Base-by-base conservation (phyloP, 2,888 invertebrate species). In the Caenorhabditis sp. region DNA sequence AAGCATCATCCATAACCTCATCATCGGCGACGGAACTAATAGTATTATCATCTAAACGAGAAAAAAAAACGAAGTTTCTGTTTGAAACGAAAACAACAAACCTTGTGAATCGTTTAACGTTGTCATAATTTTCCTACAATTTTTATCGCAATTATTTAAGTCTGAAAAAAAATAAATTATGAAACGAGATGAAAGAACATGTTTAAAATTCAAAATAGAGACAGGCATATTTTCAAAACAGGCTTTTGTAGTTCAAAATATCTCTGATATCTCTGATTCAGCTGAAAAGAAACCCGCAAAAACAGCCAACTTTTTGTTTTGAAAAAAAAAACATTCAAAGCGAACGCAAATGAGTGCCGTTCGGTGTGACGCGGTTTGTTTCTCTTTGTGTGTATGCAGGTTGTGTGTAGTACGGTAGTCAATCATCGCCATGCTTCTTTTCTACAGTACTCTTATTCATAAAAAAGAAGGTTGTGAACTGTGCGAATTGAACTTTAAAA, bases 321-420 rank as follows among this genome's bases (percentile, higher is more conserved):
- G 49, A 58, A 27, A 26, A 43, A 23, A 23, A 19, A 27, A 55
- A 50, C 43, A 65, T 17, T 23, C 37, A 50, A 53, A n/a, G 17
- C 10, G 26, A 54, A 31, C 57, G 62, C 55, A 62, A 59, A 59
- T 66, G 66, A 54, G 26, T 61, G 37, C 61, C 53, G 31, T 64
- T 53, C 1, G 36, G 8, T 37, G 72, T 67, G 65, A 53, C 59
- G 72, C 72, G 72, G 72, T 64, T 62, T n/a, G n/a, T n/a, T n/a
- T n/a, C n/a, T n/a, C 65, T 63, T 63, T 67, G 67, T 62, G 26
- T 37, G 66, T 63, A 62, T 37, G 71, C 71, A 71, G 66, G 71
- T 66, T 51, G 21, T 58, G 55, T 24, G 24, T n/a, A n/a, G 19
- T 65, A 65, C 60, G 66, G 59, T 60, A 43, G 14, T 10, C 43